Evolutionary conservation across 1,140 invertebrate genomes (phyloP).

Genomic region (Penaeus japonicus): DNA sequence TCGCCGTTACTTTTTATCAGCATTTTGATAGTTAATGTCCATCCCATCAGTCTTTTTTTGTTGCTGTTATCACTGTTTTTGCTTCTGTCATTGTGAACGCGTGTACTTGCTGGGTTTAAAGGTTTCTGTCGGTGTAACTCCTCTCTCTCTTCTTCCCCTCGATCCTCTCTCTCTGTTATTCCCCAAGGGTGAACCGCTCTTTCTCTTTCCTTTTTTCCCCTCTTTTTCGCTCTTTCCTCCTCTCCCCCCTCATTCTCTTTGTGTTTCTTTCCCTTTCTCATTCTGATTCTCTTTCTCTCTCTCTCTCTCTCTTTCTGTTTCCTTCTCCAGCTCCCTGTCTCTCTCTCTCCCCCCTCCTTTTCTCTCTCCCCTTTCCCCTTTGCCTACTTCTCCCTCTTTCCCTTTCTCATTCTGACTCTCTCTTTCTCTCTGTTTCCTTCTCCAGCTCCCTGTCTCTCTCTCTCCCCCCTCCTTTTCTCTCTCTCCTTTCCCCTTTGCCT

Average conservation of each 20-base stretch:
- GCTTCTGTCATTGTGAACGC: no score
- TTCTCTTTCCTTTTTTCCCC: not conserved
- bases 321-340: not conserved
- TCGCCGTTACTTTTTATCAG: no score
- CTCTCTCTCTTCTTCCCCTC: not conserved
- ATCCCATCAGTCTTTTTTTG: no score
- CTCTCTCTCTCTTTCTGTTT: not conserved
- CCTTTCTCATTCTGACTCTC: no score
- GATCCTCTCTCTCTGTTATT: not conserved
- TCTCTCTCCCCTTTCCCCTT: not conserved
- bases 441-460: not conserved
- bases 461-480: not conserved
- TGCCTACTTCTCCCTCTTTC: not conserved
- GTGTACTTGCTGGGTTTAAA: no score
- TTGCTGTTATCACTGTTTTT: no score
- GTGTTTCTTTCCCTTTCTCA: not conserved
- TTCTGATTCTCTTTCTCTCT: not conserved
- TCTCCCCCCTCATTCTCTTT: not conserved
- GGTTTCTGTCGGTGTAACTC: no score
- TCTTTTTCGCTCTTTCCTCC: not conserved
- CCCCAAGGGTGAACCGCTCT: not conserved
- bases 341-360: not conserved
- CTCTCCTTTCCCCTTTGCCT: not conserved
- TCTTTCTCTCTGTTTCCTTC: no score
- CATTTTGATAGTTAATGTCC: no score